A percentile compares a stretch with the other conserved stretches of the same genome.
Evolutionary conservation across 1,140 invertebrate genomes (phyloP).

Genomic region (Bradysia coprophila): DNA sequence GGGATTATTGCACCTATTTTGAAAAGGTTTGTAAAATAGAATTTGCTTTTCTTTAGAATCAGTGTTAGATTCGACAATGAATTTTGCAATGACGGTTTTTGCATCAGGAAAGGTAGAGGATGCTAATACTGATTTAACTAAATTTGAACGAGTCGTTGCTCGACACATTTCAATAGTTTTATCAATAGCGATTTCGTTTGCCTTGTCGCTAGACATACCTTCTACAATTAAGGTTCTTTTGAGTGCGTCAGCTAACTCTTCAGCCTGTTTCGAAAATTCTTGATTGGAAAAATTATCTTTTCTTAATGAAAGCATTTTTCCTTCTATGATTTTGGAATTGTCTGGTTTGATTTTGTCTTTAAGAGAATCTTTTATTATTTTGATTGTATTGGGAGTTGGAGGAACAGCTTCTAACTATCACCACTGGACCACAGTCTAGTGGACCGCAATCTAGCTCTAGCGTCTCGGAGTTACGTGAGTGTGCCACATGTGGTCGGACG

Average conservation of each 20-base stretch:
- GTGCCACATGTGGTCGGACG: no score
- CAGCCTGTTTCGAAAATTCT: not conserved
- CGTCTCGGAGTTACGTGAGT: no score
- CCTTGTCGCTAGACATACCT: constrained; percentile 1
- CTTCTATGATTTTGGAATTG: no score
- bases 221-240: constrained; percentile 2
- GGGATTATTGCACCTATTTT: no score
- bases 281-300: not conserved
- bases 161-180: no score
- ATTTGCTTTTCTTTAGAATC: not conserved
- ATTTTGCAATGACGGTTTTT: not conserved
- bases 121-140: not conserved
- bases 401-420: no score
- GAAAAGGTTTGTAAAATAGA: no score
- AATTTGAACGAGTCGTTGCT: not conserved
- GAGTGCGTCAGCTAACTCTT: constrained; percentile 1
- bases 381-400: no score
- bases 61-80: not conserved
- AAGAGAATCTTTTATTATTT: no score
- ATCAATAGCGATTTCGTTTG: constrained; percentile 2
- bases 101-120: not conserved
- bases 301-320: not conserved
- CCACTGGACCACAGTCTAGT: no score
- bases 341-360: no score
- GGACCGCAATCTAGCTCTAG: no score